Conservation (phyloP, 2,113 vertebrate genomes). For the Corythoichthys haematopterus region DNA sequence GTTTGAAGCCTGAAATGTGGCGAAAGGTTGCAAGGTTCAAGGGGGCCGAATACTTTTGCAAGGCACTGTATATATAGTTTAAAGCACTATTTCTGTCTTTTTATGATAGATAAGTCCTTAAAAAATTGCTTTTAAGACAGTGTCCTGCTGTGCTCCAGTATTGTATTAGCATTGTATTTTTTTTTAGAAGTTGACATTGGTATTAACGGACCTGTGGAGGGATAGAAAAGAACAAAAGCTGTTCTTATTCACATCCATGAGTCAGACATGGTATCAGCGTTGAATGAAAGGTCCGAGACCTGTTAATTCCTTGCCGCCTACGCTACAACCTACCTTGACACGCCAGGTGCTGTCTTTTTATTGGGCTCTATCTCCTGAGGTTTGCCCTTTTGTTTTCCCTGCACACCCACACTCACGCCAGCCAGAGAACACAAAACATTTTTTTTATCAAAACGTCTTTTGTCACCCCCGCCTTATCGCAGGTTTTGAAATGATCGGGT, state of each 20-base stretch:
- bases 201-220: not conserved
- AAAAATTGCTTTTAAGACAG: no score
- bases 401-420: conserved; percentile 1
- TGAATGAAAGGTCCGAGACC: conserved; percentile 19
- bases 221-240: not conserved
- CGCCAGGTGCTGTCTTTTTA: conserved; percentile 14
- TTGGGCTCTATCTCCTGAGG: conserved; percentile 20
- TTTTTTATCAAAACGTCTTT: not conserved
- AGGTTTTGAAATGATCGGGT: no score
- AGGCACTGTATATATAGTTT: no score
- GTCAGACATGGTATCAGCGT: conserved; percentile 27
- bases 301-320: conserved; percentile 34
- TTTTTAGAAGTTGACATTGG: not conserved
- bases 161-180: no score
- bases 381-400: conserved; percentile 28
- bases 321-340: conserved; percentile 28
- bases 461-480: not conserved
- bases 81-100: no score
- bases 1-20: no score
- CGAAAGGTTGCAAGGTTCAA: no score
- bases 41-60: no score
- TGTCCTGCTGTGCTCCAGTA: no score
- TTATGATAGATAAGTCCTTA: no score
- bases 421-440: not conserved
- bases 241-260: conserved; percentile 15